Conservation (phyloP, 2,888 invertebrate genomes). For the Eugnorisma glareosa region DNA sequence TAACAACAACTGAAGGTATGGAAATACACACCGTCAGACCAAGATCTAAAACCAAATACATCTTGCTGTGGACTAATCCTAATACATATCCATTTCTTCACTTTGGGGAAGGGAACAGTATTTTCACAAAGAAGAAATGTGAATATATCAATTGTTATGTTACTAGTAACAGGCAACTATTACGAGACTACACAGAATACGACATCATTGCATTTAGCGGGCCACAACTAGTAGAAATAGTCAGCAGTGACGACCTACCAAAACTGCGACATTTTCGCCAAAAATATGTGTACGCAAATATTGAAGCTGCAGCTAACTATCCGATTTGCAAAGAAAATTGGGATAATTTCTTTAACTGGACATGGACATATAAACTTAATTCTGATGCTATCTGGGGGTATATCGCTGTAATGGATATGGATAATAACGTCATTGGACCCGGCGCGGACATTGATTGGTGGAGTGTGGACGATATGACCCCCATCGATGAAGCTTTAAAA, state of each 20-base stretch:
- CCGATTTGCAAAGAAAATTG: constrained; percentile 74
- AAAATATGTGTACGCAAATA: constrained; percentile 81
- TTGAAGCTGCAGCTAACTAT: constrained; percentile 79
- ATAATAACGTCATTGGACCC: constrained; percentile 76
- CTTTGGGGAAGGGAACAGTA: constrained; percentile 75
- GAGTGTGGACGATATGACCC: constrained; percentile 66
- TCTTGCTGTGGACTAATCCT: constrained; percentile 80
- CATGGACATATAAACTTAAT: constrained; percentile 83
- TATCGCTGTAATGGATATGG: constrained; percentile 73
- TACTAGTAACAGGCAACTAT: constrained; percentile 73
- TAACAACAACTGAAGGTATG: constrained; percentile 24
- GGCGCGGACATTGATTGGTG: constrained; percentile 73
- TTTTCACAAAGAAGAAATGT: constrained; percentile 78
- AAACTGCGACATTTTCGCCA: constrained; percentile 70
- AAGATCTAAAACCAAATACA: constrained; percentile 71
- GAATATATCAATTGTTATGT: constrained; percentile 80
- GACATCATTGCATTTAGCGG: constrained; percentile 80
- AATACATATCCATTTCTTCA: constrained; percentile 75
- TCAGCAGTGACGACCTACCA: constrained; percentile 70
- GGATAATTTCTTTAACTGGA: constrained; percentile 83
- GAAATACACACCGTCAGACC: constrained; percentile 2
- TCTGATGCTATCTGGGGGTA: constrained; percentile 82
- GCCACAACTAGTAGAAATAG: constrained; percentile 70
- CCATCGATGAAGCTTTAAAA: constrained; percentile 66
- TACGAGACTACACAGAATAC: constrained; percentile 75